These are phyloP conservation scores for Deroplatys truncata DNA, from an alignment of 2,888 invertebrate species.

Conservation along the genomic window DNA sequence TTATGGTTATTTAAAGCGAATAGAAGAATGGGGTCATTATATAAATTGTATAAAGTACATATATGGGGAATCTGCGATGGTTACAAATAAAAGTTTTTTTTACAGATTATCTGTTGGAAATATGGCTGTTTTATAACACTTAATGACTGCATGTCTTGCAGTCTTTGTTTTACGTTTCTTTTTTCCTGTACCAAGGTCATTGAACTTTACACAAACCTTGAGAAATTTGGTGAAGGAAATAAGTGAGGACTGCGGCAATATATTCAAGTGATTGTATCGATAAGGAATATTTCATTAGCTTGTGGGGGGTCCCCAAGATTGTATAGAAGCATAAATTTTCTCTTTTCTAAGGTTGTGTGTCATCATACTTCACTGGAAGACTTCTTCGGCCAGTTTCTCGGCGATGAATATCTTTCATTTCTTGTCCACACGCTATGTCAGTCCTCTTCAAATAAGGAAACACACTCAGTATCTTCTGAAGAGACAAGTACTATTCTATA, in stretches of 20 bases:
- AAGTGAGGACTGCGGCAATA: background rate
- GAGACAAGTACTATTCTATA: too few relatives aligned
- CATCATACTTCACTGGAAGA: background rate
- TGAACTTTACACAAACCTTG: background rate
- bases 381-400: background rate
- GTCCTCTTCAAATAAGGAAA: background rate
- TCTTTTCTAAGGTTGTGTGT: background rate
- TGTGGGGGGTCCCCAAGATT: background rate
- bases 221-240: background rate
- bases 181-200: background rate
- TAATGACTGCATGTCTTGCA: too few relatives aligned
- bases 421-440: background rate
- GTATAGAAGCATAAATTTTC: background rate
- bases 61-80: too few relatives aligned
- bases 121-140: too few relatives aligned
- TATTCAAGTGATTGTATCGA: background rate
- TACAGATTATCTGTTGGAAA: too few relatives aligned
- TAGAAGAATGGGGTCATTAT: too few relatives aligned
- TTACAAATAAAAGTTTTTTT: too few relatives aligned
- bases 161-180: background rate
- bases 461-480: too few relatives aligned
- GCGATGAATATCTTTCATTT: background rate
- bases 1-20: too few relatives aligned
- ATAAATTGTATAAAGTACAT: too few relatives aligned
- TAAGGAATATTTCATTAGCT: background rate